Percentiles rank a stretch among this genome's conserved stretches.
Conservation (phyloP, 2,113 vertebrate species). For the Microtus oregoni region DNA sequence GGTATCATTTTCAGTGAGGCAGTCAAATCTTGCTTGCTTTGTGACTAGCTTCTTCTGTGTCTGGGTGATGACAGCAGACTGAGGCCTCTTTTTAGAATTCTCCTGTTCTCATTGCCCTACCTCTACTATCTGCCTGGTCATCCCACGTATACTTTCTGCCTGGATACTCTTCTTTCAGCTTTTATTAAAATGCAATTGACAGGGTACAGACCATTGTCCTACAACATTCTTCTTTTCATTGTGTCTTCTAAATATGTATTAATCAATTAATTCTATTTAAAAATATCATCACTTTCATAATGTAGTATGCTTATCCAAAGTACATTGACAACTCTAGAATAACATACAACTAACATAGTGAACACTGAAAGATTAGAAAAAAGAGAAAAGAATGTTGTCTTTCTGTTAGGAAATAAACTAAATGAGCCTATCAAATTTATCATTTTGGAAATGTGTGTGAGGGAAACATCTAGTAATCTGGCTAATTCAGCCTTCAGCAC, state of each 20-base stretch:
- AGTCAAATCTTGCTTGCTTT: too few species aligned
- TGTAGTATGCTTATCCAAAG: background rate
- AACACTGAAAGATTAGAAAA: background rate
- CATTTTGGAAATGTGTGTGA: background rate
- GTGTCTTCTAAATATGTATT: background rate
- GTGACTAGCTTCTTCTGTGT: too few species aligned
- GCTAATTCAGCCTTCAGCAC: background rate
- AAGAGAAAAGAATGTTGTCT: background rate
- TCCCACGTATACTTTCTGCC: too few species aligned
- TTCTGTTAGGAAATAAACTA: background rate
- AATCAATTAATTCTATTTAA: background rate
- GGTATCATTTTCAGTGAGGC: too few species aligned
- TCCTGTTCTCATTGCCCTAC: too few species aligned
- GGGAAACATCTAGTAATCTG: background rate
- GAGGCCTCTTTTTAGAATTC: too few species aligned
- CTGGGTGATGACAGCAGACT: too few species aligned
- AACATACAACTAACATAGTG: background rate
- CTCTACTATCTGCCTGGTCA: too few species aligned
- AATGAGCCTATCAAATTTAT: background rate
- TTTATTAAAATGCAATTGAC: too few species aligned
- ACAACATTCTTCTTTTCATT: background rate
- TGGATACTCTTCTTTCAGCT: too few species aligned
- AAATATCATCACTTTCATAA: too few species aligned
- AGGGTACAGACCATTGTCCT: too few species aligned
- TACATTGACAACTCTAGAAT: background rate